A percentile compares a stretch with the other conserved stretches of the same genome.
These are phyloP conservation scores for Strigamia crassipes DNA, from an alignment of 2,888 invertebrate species.

Conservation along the genomic window DNA sequence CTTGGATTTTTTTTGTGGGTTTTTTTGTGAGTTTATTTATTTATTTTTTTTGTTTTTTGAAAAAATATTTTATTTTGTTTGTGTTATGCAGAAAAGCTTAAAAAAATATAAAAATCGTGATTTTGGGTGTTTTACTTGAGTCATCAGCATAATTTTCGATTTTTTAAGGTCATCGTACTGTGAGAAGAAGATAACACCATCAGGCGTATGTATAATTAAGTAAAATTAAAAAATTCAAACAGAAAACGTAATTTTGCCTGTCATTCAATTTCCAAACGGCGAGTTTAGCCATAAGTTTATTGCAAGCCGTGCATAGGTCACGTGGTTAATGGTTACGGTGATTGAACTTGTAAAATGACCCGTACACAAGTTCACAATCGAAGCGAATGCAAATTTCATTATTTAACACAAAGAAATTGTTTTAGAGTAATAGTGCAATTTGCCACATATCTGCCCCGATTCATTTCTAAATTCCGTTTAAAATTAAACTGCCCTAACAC, in stretches of 20 bases:
- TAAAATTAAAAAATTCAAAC: background rate
- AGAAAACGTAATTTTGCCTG: background rate
- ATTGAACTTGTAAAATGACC: slow-evolving; percentile 8
- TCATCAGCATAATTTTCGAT: too few species aligned
- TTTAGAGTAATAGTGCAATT: background rate
- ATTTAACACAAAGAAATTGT: background rate
- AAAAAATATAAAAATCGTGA: too few species aligned
- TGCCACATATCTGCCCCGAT: background rate
- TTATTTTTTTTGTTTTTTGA: too few species aligned
- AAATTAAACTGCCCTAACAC: background rate
- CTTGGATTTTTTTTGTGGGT: too few species aligned
- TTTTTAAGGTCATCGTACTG: background rate
- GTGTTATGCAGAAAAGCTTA: too few species aligned
- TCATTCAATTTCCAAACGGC: background rate
- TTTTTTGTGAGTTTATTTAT: too few species aligned
- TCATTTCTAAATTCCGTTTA: background rate
- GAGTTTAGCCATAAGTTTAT: background rate
- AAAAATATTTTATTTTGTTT: too few species aligned
- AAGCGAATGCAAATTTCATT: background rate
- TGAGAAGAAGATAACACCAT: background rate
- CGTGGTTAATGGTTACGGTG: background rate
- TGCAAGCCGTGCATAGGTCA: background rate
- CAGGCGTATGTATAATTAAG: background rate
- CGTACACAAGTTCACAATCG: background rate
- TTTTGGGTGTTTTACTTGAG: too few species aligned